Conservation (phyloP, 2,888 invertebrate species). For the Dicyrtoma fusca region DNA sequence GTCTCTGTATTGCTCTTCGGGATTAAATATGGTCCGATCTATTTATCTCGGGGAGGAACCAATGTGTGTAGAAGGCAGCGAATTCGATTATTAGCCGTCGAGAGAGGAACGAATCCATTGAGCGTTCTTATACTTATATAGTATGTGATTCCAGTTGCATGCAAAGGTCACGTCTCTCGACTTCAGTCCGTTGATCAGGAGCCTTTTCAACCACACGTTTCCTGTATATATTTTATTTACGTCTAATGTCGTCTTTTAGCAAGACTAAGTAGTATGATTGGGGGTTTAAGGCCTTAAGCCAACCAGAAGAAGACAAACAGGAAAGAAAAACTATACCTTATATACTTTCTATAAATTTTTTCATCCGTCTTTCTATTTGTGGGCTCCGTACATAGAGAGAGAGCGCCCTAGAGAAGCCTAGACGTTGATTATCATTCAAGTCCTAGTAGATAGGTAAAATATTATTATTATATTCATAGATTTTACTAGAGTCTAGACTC, state of each 20-base stretch:
- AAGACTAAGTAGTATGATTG: too few species aligned
- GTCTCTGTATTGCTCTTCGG: neutral
- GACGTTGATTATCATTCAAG: too few species aligned
- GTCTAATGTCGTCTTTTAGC: too few species aligned
- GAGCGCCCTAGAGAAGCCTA: slow-evolving; percentile 13
- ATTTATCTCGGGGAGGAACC: slow-evolving; percentile 5
- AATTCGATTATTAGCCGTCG: slow-evolving; percentile 16
- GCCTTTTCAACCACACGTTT: slow-evolving; percentile 6
- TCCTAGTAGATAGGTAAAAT: slow-evolving; percentile 3
- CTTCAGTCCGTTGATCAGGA: slow-evolving; percentile 4
- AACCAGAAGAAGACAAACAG: too few species aligned
- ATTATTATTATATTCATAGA: neutral
- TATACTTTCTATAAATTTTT: neutral
- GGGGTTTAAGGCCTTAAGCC: too few species aligned
- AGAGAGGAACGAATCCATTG: neutral
- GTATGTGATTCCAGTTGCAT: slow-evolving; percentile 25
- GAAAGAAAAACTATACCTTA: too few species aligned
- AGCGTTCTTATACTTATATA: too few species aligned
- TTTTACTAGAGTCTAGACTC: neutral
- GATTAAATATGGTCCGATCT: slow-evolving; percentile 16
- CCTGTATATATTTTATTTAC: neutral
- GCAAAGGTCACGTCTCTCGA: slow-evolving; percentile 26
- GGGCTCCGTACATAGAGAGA: neutral
- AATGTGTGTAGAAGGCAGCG: slow-evolving; percentile 19
- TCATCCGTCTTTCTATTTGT: neutral